Percentiles rank a stretch among this genome's conserved stretches.
phyloP scores from a whole-genome alignment of 1,140 invertebrate species.

The Sycophila sp. region DNA sequence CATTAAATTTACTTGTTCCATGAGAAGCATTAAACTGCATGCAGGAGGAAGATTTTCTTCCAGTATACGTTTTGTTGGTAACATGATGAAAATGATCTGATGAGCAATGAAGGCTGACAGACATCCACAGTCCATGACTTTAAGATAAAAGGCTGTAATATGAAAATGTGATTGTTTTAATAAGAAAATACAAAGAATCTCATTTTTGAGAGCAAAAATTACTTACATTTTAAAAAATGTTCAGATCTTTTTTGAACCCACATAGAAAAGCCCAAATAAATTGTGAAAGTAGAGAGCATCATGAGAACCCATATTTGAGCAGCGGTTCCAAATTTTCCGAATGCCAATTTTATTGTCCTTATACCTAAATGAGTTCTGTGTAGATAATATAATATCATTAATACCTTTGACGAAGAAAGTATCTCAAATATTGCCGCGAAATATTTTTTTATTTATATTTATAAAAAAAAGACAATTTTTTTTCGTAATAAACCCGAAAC shows the following conservation, averaged over 20 bases:
- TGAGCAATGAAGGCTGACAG: constrained; percentile 60
- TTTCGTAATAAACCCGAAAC: too few species aligned
- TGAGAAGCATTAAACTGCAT: constrained; percentile 68
- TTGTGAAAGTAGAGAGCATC: constrained; percentile 63
- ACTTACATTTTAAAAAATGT: constrained; percentile 56
- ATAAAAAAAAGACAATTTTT: too few species aligned
- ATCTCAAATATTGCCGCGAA: too few species aligned
- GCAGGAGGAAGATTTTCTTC: constrained; percentile 70
- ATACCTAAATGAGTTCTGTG: constrained; percentile 69
- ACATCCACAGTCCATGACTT: constrained; percentile 64
- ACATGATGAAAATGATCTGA: constrained; percentile 63
- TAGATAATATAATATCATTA: too few species aligned
- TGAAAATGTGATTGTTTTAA: neutral
- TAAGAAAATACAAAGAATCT: neutral
- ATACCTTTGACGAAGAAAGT: too few species aligned
- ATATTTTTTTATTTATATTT: too few species aligned
- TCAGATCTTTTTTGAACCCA: constrained; percentile 63
- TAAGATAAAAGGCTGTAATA: constrained; percentile 35
- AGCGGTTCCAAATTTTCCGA: constrained; percentile 69
- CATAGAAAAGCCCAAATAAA: constrained; percentile 68
- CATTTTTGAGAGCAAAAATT: constrained; percentile 28
- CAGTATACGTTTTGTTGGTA: constrained; percentile 67
- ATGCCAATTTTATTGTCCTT: constrained; percentile 65
- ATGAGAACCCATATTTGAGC: constrained; percentile 70
- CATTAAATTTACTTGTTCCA: constrained; percentile 69